Base-by-base conservation (phyloP, 2,113 vertebrate species). In the Dryoscopus gambensis region DNA sequence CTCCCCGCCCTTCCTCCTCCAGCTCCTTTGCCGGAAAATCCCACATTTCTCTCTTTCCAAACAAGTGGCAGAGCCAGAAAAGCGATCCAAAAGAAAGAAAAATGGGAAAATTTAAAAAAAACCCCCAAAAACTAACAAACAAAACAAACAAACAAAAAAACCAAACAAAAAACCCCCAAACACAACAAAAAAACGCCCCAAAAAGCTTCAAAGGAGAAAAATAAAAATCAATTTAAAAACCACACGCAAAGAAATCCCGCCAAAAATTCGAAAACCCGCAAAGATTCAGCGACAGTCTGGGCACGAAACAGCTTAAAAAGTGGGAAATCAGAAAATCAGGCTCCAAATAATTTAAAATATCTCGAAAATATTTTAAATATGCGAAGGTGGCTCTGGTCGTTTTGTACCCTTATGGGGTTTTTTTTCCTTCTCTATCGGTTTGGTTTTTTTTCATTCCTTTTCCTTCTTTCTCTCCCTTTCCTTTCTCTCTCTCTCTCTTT, bases 371-470 rank as follows among this genome's bases (percentile, higher is more conserved):
- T 0, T 9, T 7, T 37, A 63, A 78, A 56, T 15, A 27, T 0
- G 6, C 1, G 4, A 47, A 19, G 3, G 5, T 78, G 7, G 5
- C 28, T 13, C n/a, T 65, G 2, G 33, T 68, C 11, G 1, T 28
- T 92, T 73, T 33, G 15, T 40, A 31, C 9, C 5, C 11, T 22
- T 47, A 5, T 37, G n/a, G n/a, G n/a, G n/a, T 28, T 60, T 59
- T 79, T 31, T 37, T 53, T 28, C 10, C 7, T 21, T 50, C 24
- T 59, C 44, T 33, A 7, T 56, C 6, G 0, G 4, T 33, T 35
- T n/a, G n/a, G n/a, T n/a, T n/a, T n/a, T 49, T 85, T 27, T 23
- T 28, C 4, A 22, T 33, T 44, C 5, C 0, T 24, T 52, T 65
- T 21, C 5, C 7, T 42, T 53, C 7, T 4, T 62, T 46, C 16